Evolutionary conservation across 2,797 vertebrate genomes (phyloP).

Genomic region (Eospalax fontanierii): DNA sequence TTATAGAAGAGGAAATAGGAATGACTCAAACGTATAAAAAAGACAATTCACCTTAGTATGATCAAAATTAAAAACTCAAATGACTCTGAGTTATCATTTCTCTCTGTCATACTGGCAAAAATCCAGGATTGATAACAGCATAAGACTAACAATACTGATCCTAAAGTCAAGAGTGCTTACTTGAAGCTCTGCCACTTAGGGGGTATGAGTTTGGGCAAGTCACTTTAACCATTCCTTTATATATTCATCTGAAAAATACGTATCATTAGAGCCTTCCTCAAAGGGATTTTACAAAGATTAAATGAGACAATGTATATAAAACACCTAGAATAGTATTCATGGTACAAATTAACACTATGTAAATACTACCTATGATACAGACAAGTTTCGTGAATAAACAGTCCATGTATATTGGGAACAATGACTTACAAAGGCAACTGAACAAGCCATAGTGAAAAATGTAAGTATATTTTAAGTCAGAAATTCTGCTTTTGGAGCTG

Average conservation of each 20-base stretch:
- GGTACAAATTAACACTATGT: conserved; percentile 23
- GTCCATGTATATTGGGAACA: conserved; percentile 12
- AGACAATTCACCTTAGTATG: neutral
- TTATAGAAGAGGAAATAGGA: conserved; percentile 63
- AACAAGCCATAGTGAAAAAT: conserved; percentile 36
- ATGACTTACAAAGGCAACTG: neutral
- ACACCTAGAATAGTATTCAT: conserved; percentile 4
- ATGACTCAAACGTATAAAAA: conserved; percentile 50
- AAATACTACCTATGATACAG: conserved; percentile 23
- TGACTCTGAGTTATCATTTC: conserved; percentile 23
- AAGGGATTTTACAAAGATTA: conserved; percentile 56
- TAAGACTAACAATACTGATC: conserved; percentile 51
- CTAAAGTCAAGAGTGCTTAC: conserved; percentile 22
- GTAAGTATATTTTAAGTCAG: conserved; percentile 19
- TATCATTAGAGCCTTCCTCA: conserved; percentile 39
- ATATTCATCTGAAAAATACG: conserved; percentile 61
- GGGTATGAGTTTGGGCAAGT: conserved; percentile 13
- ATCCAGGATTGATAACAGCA: conserved; percentile 52
- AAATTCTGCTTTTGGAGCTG: conserved; percentile 45
- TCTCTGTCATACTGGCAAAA: conserved; percentile 40
- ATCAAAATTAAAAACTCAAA: conserved; percentile 14
- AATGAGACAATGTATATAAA: conserved; percentile 39
- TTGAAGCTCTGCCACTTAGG: conserved; percentile 34
- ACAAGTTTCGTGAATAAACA: conserved; percentile 9
- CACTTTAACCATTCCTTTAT: conserved; percentile 48